Evolutionary conservation across 2,888 invertebrate genomes (phyloP).

Genomic region (Latrodectus hesperus): DNA sequence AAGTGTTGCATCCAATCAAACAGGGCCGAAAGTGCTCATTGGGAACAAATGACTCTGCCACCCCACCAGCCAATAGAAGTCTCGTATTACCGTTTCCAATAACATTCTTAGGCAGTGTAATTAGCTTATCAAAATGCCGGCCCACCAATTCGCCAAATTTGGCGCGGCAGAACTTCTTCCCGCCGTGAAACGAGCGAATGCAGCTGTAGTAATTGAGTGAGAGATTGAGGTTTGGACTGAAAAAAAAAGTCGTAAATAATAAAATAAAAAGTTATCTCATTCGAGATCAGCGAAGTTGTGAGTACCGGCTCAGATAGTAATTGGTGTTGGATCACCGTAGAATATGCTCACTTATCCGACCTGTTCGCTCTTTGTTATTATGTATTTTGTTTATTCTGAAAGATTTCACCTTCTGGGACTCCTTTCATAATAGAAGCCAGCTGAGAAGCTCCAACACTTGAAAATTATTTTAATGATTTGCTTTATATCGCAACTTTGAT

Average conservation of each 20-base stretch:
- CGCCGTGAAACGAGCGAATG: slow-evolving; percentile 20
- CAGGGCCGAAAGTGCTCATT: neutral
- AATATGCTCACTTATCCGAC: slow-evolving; percentile 1
- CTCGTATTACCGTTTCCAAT: slow-evolving; percentile 64
- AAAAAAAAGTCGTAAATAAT: slow-evolving; percentile 19
- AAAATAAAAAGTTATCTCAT: slow-evolving; percentile 2
- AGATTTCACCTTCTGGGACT: too few species aligned
- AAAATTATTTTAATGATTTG: too few species aligned
- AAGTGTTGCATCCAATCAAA: slow-evolving; percentile 20
- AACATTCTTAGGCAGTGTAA: slow-evolving; percentile 69
- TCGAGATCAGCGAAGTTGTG: slow-evolving; percentile 35
- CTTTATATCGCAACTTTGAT: too few species aligned
- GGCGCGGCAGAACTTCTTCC: slow-evolving; percentile 54
- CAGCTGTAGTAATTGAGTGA: slow-evolving; percentile 52
- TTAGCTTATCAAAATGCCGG: slow-evolving; percentile 70
- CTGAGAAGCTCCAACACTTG: too few species aligned
- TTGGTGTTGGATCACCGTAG: slow-evolving; percentile 47
- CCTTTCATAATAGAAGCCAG: too few species aligned
- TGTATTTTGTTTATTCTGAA: neutral
- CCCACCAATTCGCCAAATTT: slow-evolving; percentile 68
- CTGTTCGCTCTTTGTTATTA: neutral
- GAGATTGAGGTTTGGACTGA: slow-evolving; percentile 33
- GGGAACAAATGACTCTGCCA: slow-evolving; percentile 19
- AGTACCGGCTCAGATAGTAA: slow-evolving; percentile 39
- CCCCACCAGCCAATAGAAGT: slow-evolving; percentile 56